Evolutionary conservation across 2,888 invertebrate genomes (phyloP).

Genomic region (Glaucopsyche alexis): DNA sequence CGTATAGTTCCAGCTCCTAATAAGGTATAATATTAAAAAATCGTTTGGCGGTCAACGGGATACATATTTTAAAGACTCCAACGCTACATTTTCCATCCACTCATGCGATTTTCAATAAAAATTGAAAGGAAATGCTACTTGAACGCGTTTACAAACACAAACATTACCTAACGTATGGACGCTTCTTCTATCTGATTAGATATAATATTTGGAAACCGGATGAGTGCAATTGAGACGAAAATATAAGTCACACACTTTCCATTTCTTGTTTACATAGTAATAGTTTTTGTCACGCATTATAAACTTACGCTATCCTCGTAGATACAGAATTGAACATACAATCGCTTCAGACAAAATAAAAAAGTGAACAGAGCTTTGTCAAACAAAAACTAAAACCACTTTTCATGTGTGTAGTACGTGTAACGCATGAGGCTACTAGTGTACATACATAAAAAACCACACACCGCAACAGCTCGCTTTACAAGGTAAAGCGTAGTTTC

Average conservation of each 20-base stretch:
- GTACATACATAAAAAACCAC: no score
- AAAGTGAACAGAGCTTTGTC: no score
- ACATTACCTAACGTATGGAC: conserved; percentile 15
- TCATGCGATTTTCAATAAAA: conserved; percentile 6
- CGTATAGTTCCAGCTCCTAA: no score
- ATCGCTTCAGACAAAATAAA: background rate
- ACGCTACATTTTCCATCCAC: background rate
- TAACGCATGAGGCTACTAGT: no score
- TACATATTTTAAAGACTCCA: background rate
- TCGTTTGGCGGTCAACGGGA: background rate
- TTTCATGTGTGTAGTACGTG: no score
- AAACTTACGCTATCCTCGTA: background rate
- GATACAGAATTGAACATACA: background rate
- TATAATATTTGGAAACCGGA: background rate
- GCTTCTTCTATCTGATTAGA: background rate
- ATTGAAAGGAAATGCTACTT: background rate
- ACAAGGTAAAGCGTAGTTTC: no score
- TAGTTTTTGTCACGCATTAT: background rate
- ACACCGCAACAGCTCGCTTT: no score
- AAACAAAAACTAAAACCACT: no score
- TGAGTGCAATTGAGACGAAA: background rate
- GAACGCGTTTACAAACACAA: background rate
- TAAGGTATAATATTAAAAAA: background rate
- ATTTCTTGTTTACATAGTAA: background rate
- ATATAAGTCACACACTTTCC: conserved; percentile 8